Percentiles rank a stretch among this genome's conserved stretches.
Evolutionary conservation across 2,113 vertebrate genomes (phyloP).

Genomic region (Syngnathoides biaculeatus): DNA sequence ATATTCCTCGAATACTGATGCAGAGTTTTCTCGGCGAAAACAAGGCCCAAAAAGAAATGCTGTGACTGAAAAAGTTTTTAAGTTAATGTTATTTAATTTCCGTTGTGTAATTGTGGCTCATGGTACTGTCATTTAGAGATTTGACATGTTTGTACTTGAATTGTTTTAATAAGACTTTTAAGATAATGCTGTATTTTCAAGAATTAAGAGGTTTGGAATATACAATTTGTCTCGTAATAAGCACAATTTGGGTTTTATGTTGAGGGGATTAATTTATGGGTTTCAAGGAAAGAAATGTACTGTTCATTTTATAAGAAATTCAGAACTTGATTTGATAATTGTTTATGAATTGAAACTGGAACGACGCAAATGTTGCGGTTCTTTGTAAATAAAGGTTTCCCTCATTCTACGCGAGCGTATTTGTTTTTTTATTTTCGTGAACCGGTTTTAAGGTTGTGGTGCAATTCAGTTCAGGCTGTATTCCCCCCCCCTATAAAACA

Average conservation of each 20-base stretch:
- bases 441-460: background rate
- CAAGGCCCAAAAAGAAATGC: constrained; percentile 76
- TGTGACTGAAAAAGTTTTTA: constrained; percentile 79
- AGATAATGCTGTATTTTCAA: constrained; percentile 74
- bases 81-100: constrained; percentile 80
- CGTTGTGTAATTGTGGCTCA: constrained; percentile 74
- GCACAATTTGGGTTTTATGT: constrained; percentile 76
- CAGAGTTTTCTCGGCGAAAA: constrained; percentile 63
- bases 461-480: background rate
- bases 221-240: constrained; percentile 71
- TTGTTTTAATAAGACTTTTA: constrained; percentile 70
- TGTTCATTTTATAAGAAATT: constrained; percentile 79
- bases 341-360: constrained; percentile 73
- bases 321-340: constrained; percentile 76
- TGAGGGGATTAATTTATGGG: constrained; percentile 78
- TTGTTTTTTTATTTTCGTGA: background rate
- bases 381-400: constrained; percentile 81
- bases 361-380: constrained; percentile 68
- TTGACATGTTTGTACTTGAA: constrained; percentile 59
- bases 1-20: constrained; percentile 32
- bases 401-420: constrained; percentile 34
- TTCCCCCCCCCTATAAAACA: no score
- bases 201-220: constrained; percentile 67
- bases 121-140: constrained; percentile 74
- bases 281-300: constrained; percentile 70